Base-by-base conservation (phyloP, 2,888 invertebrate species). In the Eustalomyia histrio region DNA sequence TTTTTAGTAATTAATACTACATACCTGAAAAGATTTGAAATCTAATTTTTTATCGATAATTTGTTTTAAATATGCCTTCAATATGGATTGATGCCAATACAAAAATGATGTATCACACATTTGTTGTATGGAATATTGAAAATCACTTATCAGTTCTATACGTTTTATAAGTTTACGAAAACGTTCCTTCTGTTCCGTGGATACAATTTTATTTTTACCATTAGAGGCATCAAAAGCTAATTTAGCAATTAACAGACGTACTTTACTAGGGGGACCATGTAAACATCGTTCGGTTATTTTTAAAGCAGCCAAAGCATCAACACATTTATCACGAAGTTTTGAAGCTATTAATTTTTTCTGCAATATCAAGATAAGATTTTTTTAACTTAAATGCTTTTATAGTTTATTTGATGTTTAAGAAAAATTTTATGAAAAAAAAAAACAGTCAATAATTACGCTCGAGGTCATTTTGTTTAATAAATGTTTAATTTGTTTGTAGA, bases 71-170 rank as follows among this genome's bases (percentile, higher is more conserved):
- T 96, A 96, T 63, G 95, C 93, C 0, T 95, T 94, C 67, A 96
- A 91, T 68, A 96, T 92, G 83, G 94, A 93, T 87, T 95, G 93
- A 90, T 97, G 96, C 94, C 95, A 96, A 87, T 95, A 94, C 68
- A 97, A 90, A 91, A 96, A 95, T 43, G 95, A 94, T 85, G 95
- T 95, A 88, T 95, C 93, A 89, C 94, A 94, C 24, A 94, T 92
- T 79, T 91, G 90, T 61, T 92, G 91, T 80, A 96, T 89, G 76
- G 93, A 90, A 14, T 91, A 87, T 50, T 92, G 91, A 79, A 95
- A 92, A 84, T 93, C 92, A 63, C 93, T 92, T 63, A 96, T 91
- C 55, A 92, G 90, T 86, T 94, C 93, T 67, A 95, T 92, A 86
- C 94, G 94, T 84, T 93, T 92, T 63, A 96, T 90, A 53, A 94